Base-by-base conservation (phyloP, 2,888 invertebrate species). In the Xanthorhoe spadicearia region DNA sequence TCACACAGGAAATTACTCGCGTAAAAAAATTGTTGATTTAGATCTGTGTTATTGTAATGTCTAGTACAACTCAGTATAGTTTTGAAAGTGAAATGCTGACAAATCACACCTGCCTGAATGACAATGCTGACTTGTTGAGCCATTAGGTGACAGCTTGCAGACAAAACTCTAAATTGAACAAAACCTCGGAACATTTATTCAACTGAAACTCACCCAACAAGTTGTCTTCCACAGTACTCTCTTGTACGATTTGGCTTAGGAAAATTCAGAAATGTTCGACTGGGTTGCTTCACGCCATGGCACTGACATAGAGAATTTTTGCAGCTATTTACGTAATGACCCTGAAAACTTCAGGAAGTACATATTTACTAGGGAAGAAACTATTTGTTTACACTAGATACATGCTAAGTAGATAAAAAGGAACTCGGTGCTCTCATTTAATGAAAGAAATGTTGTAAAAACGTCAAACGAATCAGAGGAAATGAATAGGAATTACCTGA, bases 211-310 rank as follows among this genome's bases (percentile, higher is more conserved):
- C 89, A 97, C 97, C 97, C 97, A 70, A 97, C 94, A 66, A 97
- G 86, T 86, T 96, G 96, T 79, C 96, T 94, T 69, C 96, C 96
- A 78, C 94, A 93, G 80, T 96, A 96, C 79, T 95, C 94, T 77
- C 95, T 95, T 64, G 93, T 95, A 73, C 90, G 89, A 65, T 84
- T 93, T 60, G 88, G 83, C 71, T 84, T 84, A 9, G 91, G 77
- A 63, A 92, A 85, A 67, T 73, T 89, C 38, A 93, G 78, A 74
- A 93, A 90, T n/a, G 80, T 79, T 17, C 92, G 85, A 74, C 77
- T 82, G 63, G 86, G 87, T 61, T 82, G 82, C 48, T 77, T 67
- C 49, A 70, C 69, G 50, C 74, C 79, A 72, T 88, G 87, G 78
- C 89, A 90, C 73, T 90, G 90, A 83, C 86, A 86, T 69, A 81